A percentile compares a stretch with the other conserved stretches of the same genome.
Conservation (phyloP, 2,888 invertebrate genomes). For the Onchidella celtica region DNA sequence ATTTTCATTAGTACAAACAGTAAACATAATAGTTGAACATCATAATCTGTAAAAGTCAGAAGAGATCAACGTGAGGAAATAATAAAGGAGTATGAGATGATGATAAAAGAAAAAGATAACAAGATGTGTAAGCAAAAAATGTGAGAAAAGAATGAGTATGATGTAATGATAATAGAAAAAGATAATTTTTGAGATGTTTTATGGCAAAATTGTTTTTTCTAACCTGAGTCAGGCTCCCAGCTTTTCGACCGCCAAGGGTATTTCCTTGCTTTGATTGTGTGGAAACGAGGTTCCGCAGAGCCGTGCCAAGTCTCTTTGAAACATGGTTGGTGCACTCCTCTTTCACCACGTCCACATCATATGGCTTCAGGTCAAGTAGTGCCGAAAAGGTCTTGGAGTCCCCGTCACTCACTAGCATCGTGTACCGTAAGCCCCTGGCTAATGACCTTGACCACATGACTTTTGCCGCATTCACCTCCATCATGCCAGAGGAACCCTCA, state of each 20-base stretch:
- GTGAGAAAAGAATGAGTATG: too few species aligned
- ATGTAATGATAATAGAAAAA: not conserved
- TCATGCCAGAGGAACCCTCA: constrained; percentile 24
- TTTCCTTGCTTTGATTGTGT: not conserved
- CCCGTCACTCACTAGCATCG: constrained; percentile 14
- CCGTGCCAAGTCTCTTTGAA: constrained; percentile 22
- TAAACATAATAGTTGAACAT: too few species aligned
- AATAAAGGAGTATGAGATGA: too few species aligned
- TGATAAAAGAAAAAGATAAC: too few species aligned
- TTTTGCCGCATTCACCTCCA: constrained; percentile 31
- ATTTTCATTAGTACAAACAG: too few species aligned
- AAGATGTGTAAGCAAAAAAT: too few species aligned
- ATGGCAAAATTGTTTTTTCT: not conserved
- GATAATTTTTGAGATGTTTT: constrained; percentile 11
- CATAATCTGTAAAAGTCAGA: too few species aligned
- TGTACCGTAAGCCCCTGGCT: not conserved
- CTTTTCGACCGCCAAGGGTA: constrained; percentile 11
- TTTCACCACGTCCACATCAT: constrained; percentile 13
- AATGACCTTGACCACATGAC: constrained; percentile 16
- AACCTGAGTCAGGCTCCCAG: not conserved
- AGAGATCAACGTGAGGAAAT: too few species aligned
- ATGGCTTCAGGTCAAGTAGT: constrained; percentile 3
- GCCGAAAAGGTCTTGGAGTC: constrained; percentile 8
- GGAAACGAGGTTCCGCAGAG: constrained; percentile 13
- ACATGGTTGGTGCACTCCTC: constrained; percentile 35